phyloP scores from a whole-genome alignment of 92 coral and sea anemone species.

The Blastomussa wellsi region DNA sequence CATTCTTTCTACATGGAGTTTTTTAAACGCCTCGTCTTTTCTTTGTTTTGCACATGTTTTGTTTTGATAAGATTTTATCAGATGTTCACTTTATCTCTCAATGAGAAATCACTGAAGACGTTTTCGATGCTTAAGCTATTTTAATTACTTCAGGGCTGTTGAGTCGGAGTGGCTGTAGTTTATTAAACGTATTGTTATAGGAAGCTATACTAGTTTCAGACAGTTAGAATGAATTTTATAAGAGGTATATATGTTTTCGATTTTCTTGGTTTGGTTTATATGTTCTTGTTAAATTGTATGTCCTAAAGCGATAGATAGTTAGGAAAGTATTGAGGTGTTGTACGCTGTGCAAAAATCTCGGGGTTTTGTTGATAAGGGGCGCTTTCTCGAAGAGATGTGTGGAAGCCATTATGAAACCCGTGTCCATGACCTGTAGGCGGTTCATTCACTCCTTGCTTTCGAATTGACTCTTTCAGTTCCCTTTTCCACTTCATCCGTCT shows the following conservation, averaged over 20 bases:
- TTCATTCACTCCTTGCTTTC: slow-evolving; percentile 45
- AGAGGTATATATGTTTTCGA: not conserved
- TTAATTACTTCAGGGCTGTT: not conserved
- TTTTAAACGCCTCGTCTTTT: slow-evolving; percentile 29
- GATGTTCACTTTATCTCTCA: slow-evolving; percentile 36
- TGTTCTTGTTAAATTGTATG: not conserved
- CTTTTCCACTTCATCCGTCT: slow-evolving; percentile 99
- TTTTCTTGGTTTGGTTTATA: not conserved
- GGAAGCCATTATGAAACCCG: slow-evolving; percentile 27
- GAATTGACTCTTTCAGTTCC: slow-evolving; percentile 86
- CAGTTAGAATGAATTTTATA: not conserved
- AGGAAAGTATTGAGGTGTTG: slow-evolving; percentile 36
- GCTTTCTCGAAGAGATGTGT: slow-evolving; percentile 13
- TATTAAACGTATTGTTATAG: not conserved
- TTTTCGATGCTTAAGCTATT: not conserved
- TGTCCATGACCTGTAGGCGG: slow-evolving; percentile 7
- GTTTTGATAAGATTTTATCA: slow-evolving; percentile 42
- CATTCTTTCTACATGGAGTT: slow-evolving; percentile 1
- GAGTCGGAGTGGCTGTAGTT: not conserved
- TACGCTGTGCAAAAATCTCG: slow-evolving; percentile 33
- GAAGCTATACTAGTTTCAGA: not conserved
- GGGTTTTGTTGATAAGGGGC: slow-evolving; percentile 26
- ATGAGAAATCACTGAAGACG: slow-evolving; percentile 17
- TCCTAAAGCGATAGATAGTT: slow-evolving; percentile 29
- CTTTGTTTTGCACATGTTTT: slow-evolving; percentile 13